Evolutionary conservation across 2,797 vertebrate genomes (phyloP).

Genomic region (Gobio occitaniae): DNA sequence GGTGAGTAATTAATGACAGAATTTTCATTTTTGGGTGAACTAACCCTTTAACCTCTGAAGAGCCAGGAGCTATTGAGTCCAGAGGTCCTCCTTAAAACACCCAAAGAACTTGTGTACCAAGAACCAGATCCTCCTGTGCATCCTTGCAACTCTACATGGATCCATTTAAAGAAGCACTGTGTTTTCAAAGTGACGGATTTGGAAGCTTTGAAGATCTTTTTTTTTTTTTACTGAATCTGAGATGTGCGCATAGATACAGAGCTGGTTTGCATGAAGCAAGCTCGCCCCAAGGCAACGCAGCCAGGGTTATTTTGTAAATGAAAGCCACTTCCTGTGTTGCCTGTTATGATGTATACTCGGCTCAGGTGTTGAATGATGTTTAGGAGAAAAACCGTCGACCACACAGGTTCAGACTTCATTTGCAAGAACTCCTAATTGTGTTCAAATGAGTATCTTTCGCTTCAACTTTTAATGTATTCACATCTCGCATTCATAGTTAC

Average conservation of each 20-base stretch:
- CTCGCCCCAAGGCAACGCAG: slow-evolving; percentile 22
- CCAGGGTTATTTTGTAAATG: slow-evolving; percentile 35
- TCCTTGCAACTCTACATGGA: neutral
- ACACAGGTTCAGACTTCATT: neutral
- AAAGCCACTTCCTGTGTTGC: slow-evolving; percentile 36
- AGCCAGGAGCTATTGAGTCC: slow-evolving; percentile 43
- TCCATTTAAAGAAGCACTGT: neutral
- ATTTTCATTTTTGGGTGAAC: too few relatives aligned
- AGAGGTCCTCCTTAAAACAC: slow-evolving; percentile 13
- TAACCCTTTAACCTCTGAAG: slow-evolving; percentile 21
- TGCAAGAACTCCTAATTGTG: neutral
- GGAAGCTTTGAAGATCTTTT: neutral
- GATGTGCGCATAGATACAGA: slow-evolving; percentile 9
- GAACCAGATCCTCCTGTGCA: slow-evolving; percentile 11
- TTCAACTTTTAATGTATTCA: too few relatives aligned
- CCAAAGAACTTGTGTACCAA: slow-evolving; percentile 9
- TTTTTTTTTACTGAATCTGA: neutral
- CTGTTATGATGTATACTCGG: neutral
- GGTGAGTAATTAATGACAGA: too few relatives aligned
- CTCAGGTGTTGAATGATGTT: slow-evolving; percentile 24
- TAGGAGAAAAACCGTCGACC: slow-evolving; percentile 2
- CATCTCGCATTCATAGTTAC: too few relatives aligned
- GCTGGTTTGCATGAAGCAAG: slow-evolving; percentile 46
- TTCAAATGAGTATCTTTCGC: neutral
- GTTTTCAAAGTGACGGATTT: neutral